A percentile compares a stretch with the other conserved stretches of the same genome.
Evolutionary conservation across 2,797 vertebrate genomes (phyloP).

Genomic region (Amblyraja radiata): DNA sequence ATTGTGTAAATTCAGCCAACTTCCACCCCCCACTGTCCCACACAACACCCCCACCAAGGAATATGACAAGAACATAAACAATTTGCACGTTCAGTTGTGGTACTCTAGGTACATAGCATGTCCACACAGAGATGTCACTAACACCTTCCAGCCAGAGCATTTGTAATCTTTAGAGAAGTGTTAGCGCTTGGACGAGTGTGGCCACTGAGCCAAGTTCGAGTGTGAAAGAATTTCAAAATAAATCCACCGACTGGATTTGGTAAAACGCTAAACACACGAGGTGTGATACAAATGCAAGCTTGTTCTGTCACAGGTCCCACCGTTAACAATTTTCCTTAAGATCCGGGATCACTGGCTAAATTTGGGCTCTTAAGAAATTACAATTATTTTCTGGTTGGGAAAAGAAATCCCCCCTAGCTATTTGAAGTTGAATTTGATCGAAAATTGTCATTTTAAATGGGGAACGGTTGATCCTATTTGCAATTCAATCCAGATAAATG

Average conservation of each 20-base stretch:
- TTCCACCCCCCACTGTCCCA: not conserved
- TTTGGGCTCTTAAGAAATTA: not conserved
- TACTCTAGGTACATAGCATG: no score
- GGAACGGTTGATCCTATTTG: no score
- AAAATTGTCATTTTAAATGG: not conserved
- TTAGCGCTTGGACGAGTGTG: no score
- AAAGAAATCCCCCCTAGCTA: not conserved
- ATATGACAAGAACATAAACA: not conserved
- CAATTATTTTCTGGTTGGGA: no score
- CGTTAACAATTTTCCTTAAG: not conserved
- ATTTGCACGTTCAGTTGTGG: not conserved
- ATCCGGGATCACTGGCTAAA: not conserved
- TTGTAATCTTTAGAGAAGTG: not conserved
- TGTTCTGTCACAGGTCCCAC: not conserved
- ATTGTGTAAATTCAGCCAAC: not conserved
- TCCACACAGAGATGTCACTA: not conserved
- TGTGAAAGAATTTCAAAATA: not conserved
- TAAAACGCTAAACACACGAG: not conserved
- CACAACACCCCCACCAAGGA: not conserved
- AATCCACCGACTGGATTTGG: not conserved
- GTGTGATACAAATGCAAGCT: not conserved
- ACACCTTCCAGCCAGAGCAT: not conserved
- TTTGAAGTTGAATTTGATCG: slow-evolving; percentile 1
- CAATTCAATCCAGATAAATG: not conserved
- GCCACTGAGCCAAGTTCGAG: not conserved